A percentile compares a stretch with the other conserved stretches of the same genome.
Evolutionary conservation across 2,113 vertebrate species (phyloP).

Genomic region (Cyanistes caeruleus): DNA sequence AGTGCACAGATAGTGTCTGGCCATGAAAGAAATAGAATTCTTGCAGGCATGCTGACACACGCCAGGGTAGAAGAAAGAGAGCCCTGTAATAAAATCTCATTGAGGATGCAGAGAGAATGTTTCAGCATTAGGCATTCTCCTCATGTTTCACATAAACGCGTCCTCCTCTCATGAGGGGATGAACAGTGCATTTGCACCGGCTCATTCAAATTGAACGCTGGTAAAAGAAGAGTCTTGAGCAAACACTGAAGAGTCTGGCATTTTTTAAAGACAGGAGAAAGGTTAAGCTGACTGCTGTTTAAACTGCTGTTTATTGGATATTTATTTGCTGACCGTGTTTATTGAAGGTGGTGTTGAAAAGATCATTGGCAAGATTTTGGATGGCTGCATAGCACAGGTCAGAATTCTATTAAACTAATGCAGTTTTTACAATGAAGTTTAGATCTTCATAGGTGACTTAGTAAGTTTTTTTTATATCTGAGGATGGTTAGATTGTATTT

Average conservation of each 20-base stretch:
- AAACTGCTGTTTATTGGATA: slow-evolving; percentile 61
- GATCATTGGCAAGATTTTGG: slow-evolving; percentile 39
- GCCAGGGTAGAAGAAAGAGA: slow-evolving; percentile 68
- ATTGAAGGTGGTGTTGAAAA: slow-evolving; percentile 52
- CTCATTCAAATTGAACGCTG: slow-evolving; percentile 78
- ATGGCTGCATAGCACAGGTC: slow-evolving; percentile 56
- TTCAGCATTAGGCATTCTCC: slow-evolving; percentile 79
- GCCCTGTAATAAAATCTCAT: slow-evolving; percentile 80
- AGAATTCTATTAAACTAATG: slow-evolving; percentile 11
- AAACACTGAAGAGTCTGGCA: slow-evolving; percentile 68
- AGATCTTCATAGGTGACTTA: slow-evolving; percentile 7
- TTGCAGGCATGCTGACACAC: slow-evolving; percentile 26
- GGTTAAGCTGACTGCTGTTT: slow-evolving; percentile 63
- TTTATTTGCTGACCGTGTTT: slow-evolving; percentile 53
- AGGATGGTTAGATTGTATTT: slow-evolving; percentile 8
- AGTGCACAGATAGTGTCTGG: not conserved
- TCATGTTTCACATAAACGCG: slow-evolving; percentile 83
- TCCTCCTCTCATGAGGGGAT: slow-evolving; percentile 71
- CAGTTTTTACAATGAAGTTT: slow-evolving; percentile 36
- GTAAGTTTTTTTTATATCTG: not conserved
- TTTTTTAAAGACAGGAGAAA: slow-evolving; percentile 65
- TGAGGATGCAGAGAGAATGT: slow-evolving; percentile 76
- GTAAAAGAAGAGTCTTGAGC: slow-evolving; percentile 74
- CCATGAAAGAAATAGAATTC: not conserved
- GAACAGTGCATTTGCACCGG: slow-evolving; percentile 66